These are phyloP conservation scores for Maccullochella peelii DNA, from an alignment of 2,113 vertebrate species.

Conservation along the genomic window DNA sequence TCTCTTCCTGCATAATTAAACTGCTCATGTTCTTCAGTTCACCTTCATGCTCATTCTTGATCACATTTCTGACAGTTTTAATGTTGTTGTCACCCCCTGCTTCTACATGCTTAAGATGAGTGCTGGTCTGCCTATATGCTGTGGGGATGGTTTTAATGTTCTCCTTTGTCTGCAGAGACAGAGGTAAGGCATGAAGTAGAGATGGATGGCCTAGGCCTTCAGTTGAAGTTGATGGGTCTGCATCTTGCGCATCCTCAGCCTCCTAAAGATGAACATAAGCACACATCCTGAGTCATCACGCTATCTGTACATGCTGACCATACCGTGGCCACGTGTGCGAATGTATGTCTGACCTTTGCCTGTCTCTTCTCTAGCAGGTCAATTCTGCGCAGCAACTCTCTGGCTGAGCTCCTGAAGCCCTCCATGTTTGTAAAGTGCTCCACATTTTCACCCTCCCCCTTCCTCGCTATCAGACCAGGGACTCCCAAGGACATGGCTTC, in stretches of 20 bases:
- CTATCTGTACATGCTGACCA: not conserved
- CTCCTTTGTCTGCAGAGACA: not conserved
- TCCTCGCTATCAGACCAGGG: not conserved
- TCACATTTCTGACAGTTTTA: not conserved
- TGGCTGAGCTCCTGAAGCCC: slow-evolving; percentile 71
- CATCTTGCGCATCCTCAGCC: slow-evolving; percentile 23
- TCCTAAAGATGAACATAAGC: slow-evolving; percentile 28
- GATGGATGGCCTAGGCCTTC: not conserved
- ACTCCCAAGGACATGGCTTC: slow-evolving; percentile 57
- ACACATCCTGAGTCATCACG: not conserved
- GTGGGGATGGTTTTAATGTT: not conserved
- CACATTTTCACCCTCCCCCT: not conserved
- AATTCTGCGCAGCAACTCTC: slow-evolving; percentile 76
- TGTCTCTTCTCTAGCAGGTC: slow-evolving; percentile 72
- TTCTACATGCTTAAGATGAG: not conserved
- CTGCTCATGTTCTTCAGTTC: not conserved
- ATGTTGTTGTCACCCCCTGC: not conserved
- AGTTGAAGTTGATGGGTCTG: not conserved
- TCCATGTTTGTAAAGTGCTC: slow-evolving; percentile 50
- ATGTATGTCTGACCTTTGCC: slow-evolving; percentile 53
- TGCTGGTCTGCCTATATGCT: not conserved
- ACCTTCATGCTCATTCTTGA: slow-evolving; percentile 1
- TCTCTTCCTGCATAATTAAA: not conserved
- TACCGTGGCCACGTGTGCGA: not conserved
- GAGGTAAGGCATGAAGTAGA: not conserved